These are phyloP conservation scores for Anguilla megastoma DNA, from an alignment of 2,797 vertebrate genomes.

Conservation along the genomic window DNA sequence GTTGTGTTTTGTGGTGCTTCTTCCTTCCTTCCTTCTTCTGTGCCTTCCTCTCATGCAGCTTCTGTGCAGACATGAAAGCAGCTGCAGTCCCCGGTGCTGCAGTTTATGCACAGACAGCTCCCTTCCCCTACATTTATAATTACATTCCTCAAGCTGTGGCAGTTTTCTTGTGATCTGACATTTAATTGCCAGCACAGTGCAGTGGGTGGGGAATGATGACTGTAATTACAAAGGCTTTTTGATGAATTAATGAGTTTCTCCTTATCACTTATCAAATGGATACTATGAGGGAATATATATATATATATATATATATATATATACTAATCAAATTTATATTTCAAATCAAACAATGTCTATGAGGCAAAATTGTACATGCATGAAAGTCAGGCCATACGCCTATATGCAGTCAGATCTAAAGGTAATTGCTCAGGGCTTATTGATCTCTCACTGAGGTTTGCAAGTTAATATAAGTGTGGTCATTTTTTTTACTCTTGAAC, in stretches of 20 bases:
- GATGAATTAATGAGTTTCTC: slow-evolving; percentile 14
- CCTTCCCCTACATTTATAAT: slow-evolving; percentile 17
- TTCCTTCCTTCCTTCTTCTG: not conserved
- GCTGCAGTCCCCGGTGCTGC: not conserved
- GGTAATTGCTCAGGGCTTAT: not conserved
- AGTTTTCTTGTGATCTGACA: slow-evolving; percentile 25
- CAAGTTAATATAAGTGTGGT: not conserved
- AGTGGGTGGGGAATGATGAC: not conserved
- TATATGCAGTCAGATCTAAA: not conserved
- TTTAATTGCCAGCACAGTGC: slow-evolving; percentile 29
- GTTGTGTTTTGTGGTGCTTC: not conserved
- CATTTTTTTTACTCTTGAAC: not conserved
- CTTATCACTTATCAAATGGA: slow-evolving; percentile 1
- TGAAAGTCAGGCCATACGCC: not conserved
- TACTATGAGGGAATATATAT: not conserved
- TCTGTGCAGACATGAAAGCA: not conserved
- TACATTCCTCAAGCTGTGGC: slow-evolving; percentile 18
- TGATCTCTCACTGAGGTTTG: not conserved
- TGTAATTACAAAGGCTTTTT: slow-evolving; percentile 28
- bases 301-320: slow-evolving; percentile 5
- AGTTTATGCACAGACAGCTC: not conserved
- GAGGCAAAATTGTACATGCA: too few species aligned
- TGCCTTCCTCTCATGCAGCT: slow-evolving; percentile 26
- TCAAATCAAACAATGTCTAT: too few species aligned
- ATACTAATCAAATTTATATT: too few species aligned